Base-by-base conservation (phyloP, 37 sponge, comb jelly and placozoan species). In the Haliclona indistincta region DNA sequence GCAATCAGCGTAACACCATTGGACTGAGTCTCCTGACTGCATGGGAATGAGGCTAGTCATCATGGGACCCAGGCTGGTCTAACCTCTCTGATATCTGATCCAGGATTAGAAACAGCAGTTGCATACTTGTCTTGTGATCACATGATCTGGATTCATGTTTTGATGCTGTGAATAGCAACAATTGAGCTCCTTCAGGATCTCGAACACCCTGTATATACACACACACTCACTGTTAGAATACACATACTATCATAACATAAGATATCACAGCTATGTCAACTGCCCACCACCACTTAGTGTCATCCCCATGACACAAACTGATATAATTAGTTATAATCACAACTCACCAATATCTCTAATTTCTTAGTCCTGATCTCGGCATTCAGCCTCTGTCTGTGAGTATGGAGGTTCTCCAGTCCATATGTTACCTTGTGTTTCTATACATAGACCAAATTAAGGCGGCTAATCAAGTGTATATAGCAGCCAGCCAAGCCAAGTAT, bases 331-430 rank as follows among this genome's bases (percentile, higher is more conserved):
- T 17, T 47, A 13, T 47, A 47, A 13, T 47, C 13, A 38, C 8
- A 35, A 38, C 82, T 81, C 39, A 87, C 88, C 76, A 87, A 56
- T 30, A 87, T 42, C 28, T 74, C 69, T 23, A 87, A 25, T 33
- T 87, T 87, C 23, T 40, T 68, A 49, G 74, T 54, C 0, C 64
- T 64, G 30, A 87, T 74, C 28, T 68, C 77, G 6, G 81, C 33
- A 61, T 63, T 44, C 0, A 87, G 72, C 25, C 77, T 76, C 20
- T 81, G 77, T 43, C 69, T 34, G 33, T 81, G 44, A 28, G 72
- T 42, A 15, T 35, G 37, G 25, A 87, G 71, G 40, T 61, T 56
- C 41, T 49, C 74, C 55, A 87, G 63, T 1, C 63, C 47, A 39
- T 73, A 86, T 36, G 23, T 33, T 11, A 73, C 75, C n/a, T 36